These are phyloP conservation scores for Diprion similis DNA, from an alignment of 1,140 invertebrate species.

Conservation along the genomic window DNA sequence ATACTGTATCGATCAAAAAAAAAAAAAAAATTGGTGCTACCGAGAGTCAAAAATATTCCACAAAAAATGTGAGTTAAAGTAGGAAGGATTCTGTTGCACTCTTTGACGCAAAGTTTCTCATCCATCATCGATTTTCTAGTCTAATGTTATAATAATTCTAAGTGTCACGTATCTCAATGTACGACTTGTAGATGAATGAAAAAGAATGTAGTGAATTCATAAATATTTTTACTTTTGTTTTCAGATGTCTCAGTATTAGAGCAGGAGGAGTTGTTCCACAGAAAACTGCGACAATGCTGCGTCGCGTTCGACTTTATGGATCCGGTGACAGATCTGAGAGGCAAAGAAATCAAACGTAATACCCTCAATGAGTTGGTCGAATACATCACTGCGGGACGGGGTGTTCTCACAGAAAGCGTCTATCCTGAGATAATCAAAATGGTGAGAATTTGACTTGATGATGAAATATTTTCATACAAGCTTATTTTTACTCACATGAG, in stretches of 20 bases:
- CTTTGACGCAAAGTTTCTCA: no score
- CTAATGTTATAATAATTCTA: no score
- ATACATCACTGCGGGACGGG: constrained; percentile 92
- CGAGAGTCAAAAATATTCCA: no score
- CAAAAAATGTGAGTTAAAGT: no score
- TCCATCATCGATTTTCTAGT: no score
- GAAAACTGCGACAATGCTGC: constrained; percentile 97
- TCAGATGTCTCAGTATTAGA: constrained; percentile 92
- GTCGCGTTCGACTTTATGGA: constrained; percentile 99
- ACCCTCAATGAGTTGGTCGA: constrained; percentile 98
- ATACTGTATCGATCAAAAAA: no score
- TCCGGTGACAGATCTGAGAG: constrained; percentile 96
- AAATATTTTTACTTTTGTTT: constrained; percentile 47
- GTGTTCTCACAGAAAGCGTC: constrained; percentile 94
- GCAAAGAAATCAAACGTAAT: constrained; percentile 97
- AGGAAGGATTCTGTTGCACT: no score
- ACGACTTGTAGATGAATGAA: no score
- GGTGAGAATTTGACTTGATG: constrained; percentile 63
- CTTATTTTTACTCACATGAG: background rate
- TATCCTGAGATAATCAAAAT: constrained; percentile 98
- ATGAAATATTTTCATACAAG: constrained; percentile 10
- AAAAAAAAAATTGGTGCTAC: no score
- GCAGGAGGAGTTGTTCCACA: constrained; percentile 97
- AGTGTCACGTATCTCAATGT: no score
- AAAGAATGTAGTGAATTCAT: no score